phyloP scores from a whole-genome alignment of 2,113 vertebrate species.

The Irena cyanogastra region DNA sequence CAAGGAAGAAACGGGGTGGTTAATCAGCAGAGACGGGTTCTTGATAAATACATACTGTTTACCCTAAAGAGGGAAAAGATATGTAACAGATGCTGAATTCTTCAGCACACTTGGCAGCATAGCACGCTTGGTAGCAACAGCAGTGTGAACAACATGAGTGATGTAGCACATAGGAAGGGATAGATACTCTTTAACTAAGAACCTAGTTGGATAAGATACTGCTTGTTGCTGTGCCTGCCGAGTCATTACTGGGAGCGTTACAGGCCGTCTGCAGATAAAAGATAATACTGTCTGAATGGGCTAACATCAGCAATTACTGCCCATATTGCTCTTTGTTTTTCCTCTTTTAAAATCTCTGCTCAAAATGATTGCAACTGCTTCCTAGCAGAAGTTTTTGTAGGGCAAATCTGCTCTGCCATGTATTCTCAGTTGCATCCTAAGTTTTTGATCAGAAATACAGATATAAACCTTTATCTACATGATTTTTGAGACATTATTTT shows the following conservation, averaged over 20 bases:
- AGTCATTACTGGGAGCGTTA: not conserved
- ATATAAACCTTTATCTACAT: not conserved
- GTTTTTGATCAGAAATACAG: not conserved
- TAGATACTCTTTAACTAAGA: not conserved
- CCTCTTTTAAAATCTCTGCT: not conserved
- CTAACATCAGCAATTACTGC: not conserved
- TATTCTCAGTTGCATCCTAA: not conserved
- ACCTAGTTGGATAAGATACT: not conserved
- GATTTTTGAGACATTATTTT: not conserved
- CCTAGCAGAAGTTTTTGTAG: not conserved
- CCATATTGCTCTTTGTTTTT: not conserved
- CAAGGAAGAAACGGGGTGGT: not conserved
- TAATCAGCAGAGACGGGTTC: not conserved
- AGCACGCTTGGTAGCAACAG: not conserved
- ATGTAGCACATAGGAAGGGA: not conserved
- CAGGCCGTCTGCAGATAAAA: not conserved
- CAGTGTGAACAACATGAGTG: not conserved
- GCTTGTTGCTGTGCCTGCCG: constrained; percentile 20
- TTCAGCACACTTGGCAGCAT: not conserved
- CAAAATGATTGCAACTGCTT: not conserved
- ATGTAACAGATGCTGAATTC: not conserved
- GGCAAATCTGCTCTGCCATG: not conserved
- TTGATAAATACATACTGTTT: constrained; percentile 12
- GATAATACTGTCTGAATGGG: not conserved
- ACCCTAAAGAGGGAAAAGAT: constrained; percentile 15